Evolutionary conservation across 23 tunicate genomes (phyloP).

Genomic region (Trididemnum clinides): DNA sequence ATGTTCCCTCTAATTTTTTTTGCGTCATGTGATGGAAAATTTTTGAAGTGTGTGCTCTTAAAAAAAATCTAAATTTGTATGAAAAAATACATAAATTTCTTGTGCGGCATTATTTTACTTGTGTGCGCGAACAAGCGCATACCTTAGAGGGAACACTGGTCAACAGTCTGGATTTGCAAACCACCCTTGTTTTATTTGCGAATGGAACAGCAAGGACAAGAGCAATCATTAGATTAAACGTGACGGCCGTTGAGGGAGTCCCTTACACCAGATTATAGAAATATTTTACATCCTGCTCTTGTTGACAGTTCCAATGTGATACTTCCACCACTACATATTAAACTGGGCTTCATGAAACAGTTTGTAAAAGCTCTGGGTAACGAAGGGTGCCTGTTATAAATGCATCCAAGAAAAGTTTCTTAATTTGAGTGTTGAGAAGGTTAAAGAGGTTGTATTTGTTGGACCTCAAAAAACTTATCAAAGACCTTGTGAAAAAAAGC

Average conservation of each 20-base stretch:
- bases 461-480: slow-evolving; percentile 9
- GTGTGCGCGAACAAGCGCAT: no score
- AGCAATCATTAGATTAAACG: slow-evolving; percentile 48
- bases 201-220: slow-evolving; percentile 22
- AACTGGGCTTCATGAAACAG: slow-evolving; percentile 35
- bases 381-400: slow-evolving; percentile 36
- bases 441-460: slow-evolving; percentile 40
- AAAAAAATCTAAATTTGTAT: no score
- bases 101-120: no score
- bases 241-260: slow-evolving; percentile 38
- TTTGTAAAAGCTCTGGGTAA: slow-evolving; percentile 46
- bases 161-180: slow-evolving; percentile 44
- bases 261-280: slow-evolving; percentile 17
- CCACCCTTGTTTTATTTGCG: slow-evolving; percentile 43
- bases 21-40: no score
- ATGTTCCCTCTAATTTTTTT: no score
- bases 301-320: no score
- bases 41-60: no score
- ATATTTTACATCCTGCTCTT: slow-evolving; percentile 39
- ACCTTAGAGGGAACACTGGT: no score
- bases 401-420: slow-evolving; percentile 30
- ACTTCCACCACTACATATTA: slow-evolving; percentile 25
- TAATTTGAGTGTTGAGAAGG: slow-evolving; percentile 37
- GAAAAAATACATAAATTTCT: no score
- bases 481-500: no score